phyloP scores from a whole-genome alignment of 1,140 invertebrate species.

The Augochlora pura region DNA sequence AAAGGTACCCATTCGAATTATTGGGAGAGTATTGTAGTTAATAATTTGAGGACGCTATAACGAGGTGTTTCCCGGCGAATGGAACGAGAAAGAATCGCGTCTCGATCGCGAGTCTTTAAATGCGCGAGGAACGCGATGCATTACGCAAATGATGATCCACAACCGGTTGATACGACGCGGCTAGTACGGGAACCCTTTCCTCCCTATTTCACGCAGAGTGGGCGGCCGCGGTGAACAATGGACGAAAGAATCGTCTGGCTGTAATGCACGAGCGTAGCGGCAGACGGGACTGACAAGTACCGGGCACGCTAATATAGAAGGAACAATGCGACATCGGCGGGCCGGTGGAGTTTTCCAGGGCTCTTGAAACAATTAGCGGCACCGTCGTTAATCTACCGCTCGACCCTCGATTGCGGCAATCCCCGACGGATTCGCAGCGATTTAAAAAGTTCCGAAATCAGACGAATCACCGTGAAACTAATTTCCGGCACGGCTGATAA shows the following conservation, averaged over 20 bases:
- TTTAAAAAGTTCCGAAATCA: conserved; percentile 31
- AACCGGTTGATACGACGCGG: conserved; percentile 2
- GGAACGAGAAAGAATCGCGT: neutral
- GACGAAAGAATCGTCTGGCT: conserved; percentile 47
- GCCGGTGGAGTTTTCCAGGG: conserved; percentile 39
- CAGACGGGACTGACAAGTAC: conserved; percentile 39
- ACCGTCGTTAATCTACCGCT: conserved; percentile 47
- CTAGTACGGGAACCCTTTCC: conserved; percentile 22
- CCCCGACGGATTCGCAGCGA: conserved; percentile 30
- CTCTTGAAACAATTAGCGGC: conserved; percentile 58
- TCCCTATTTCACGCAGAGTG: conserved; percentile 29
- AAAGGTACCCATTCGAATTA: too few species aligned
- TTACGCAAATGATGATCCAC: neutral
- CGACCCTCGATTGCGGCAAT: conserved; percentile 45
- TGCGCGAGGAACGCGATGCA: neutral
- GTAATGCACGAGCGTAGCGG: conserved; percentile 31
- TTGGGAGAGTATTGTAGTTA: too few species aligned
- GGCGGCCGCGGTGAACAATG: conserved; percentile 43
- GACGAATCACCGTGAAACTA: conserved; percentile 13
- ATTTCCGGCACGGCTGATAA: conserved; percentile 18
- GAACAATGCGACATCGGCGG: conserved; percentile 49
- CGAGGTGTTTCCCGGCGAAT: neutral
- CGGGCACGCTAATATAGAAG: conserved; percentile 52
- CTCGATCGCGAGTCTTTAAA: neutral
- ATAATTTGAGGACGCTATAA: too few species aligned